A percentile compares a stretch with the other conserved stretches of the same genome.
These are phyloP conservation scores for Pyralis farinalis DNA, from an alignment of 2,888 invertebrate species.

Conservation along the genomic window DNA sequence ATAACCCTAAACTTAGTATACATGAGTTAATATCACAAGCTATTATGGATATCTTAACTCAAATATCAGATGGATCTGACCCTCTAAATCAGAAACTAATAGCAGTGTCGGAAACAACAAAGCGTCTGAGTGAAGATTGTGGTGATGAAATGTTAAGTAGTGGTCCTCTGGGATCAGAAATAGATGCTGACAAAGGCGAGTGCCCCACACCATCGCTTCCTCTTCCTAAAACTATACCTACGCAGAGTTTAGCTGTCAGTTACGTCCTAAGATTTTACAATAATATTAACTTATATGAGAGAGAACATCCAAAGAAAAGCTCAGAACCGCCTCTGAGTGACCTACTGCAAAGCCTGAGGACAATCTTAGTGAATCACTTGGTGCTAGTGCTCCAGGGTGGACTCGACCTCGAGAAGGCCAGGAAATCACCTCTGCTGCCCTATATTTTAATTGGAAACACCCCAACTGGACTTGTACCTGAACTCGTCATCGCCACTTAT, in stretches of 20 bases:
- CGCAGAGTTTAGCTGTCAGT: conserved; percentile 68
- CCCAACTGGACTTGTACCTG: conserved; percentile 87
- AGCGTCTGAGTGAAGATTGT: conserved; percentile 68
- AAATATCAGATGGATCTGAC: conserved; percentile 79
- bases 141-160: conserved; percentile 57
- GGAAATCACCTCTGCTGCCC: conserved; percentile 84
- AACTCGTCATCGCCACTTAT: conserved; percentile 83
- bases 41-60: conserved; percentile 83
- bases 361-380: conserved; percentile 78
- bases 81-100: conserved; percentile 77
- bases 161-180: conserved; percentile 51
- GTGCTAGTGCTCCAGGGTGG: conserved; percentile 80
- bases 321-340: conserved; percentile 87
- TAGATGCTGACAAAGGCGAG: conserved; percentile 57
- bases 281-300: conserved; percentile 86
- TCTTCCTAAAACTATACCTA: conserved; percentile 57
- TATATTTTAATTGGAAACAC: conserved; percentile 86
- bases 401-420: conserved; percentile 73
- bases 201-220: conserved; percentile 70
- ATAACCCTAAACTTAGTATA: conserved; percentile 70
- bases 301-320: conserved; percentile 88
- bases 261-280: conserved; percentile 81
- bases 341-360: conserved; percentile 80
- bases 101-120: conserved; percentile 61
- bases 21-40: conserved; percentile 83